Base-by-base conservation (phyloP, 2,797 vertebrate genomes). In the Sphenopsis melanotis region DNA sequence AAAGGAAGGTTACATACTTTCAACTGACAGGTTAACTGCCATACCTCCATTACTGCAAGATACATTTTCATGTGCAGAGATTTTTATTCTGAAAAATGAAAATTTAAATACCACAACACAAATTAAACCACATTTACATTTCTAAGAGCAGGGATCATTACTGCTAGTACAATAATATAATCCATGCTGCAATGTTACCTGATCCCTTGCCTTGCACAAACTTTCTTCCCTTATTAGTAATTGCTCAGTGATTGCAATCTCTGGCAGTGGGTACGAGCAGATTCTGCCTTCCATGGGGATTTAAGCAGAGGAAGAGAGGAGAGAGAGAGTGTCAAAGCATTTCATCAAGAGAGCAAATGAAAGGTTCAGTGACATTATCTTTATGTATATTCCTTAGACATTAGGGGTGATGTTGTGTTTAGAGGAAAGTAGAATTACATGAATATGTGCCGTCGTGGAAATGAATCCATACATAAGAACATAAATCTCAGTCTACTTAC, bases 1-100 rank as follows among this genome's bases (percentile, higher is more conserved):
- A 97, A 97, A 97, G 87, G 96, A 98, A 98, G 97, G 97, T 98
- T 98, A 97, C 94, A 93, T 94, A 96, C 97, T 97, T 98, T 97
- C 96, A 96, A 87, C 92, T 97, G 97, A 96, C 97, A 98, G 95
- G 97, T 97, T 98, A 98, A 98, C 97, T 95, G 91, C 95, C 91
- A 91, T 93, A 94, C 92, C 75, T 94, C 72, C 96, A 97, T 97
- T 97, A 97, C 93, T 72, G 89, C 79, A 96, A 96, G 89, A 96
- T 93, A 97, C 96, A 90, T 96, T 96, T 97, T 97, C 92, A 89
- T 94, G 87, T 92, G 91, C 49, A 46, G 81, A 94, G 94, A 87
- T 95, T 97, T 97, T 96, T 96, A 90, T 97, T 97, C 94, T 94
- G 85, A 97, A 97, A 93, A 97, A 97, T 94, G 95, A 97, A 97